phyloP scores from a whole-genome alignment of 2,113 vertebrate species.

The Onychostoma macrolepis region DNA sequence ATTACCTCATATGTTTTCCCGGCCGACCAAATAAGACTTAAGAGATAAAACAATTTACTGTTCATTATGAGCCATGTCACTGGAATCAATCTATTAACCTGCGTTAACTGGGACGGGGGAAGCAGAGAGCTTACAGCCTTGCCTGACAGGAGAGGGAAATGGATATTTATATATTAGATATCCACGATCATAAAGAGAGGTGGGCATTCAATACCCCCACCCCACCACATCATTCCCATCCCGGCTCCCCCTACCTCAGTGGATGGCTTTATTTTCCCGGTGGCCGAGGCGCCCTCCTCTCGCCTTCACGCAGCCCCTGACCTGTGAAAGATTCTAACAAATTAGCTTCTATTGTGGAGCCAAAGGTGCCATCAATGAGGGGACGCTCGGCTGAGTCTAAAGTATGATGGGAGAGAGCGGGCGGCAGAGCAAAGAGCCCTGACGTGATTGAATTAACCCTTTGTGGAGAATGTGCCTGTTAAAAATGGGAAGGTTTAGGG shows the following conservation, averaged over 20 bases:
- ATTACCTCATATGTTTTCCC: conserved; percentile 99
- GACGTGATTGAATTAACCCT: conserved; percentile 97
- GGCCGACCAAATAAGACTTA: conserved; percentile 99
- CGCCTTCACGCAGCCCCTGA: conserved; percentile 92
- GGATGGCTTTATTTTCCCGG: conserved; percentile 95
- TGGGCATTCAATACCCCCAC: conserved; percentile 90
- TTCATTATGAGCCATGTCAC: conserved; percentile 99
- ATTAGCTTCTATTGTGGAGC: conserved; percentile 99
- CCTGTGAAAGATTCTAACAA: conserved; percentile 99
- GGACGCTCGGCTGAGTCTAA: conserved; percentile 93
- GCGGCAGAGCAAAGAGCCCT: conserved; percentile 89
- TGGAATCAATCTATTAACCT: conserved; percentile 99
- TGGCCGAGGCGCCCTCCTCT: conserved; percentile 84
- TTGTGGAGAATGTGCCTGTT: conserved; percentile 77
- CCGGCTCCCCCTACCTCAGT: conserved; percentile 64
- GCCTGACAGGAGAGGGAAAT: conserved; percentile 75
- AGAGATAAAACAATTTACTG: conserved; percentile 99
- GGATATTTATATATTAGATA: conserved; percentile 81
- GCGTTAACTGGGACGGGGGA: conserved; percentile 92
- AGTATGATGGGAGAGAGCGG: conserved; percentile 92
- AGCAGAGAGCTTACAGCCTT: conserved; percentile 82
- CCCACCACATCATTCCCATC: conserved; percentile 36
- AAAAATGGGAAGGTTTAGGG: conserved; percentile 58
- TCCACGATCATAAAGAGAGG: conserved; percentile 86
- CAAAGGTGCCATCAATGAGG: conserved; percentile 99